phyloP scores from a whole-genome alignment of 92 coral and sea anemone species.

The Pocillopora meandrina region DNA sequence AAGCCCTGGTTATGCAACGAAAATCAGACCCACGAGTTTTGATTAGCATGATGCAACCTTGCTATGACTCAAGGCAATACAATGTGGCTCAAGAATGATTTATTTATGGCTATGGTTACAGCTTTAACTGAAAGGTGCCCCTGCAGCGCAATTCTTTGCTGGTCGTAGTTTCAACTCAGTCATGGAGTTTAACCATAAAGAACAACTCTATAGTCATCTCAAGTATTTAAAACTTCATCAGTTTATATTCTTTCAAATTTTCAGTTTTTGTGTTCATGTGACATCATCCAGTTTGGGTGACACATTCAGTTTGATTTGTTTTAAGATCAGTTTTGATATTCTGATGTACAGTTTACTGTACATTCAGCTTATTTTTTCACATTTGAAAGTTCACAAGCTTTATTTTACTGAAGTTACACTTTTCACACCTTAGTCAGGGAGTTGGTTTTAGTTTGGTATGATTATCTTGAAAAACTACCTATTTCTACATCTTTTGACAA shows the following conservation, averaged over 20 bases:
- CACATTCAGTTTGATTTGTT: conserved; percentile 1
- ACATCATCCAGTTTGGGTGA: conserved; percentile 12
- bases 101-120: not conserved
- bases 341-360: not conserved
- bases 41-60: not conserved
- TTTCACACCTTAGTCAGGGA: no score
- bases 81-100: not conserved
- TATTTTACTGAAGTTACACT: no score
- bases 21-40: not conserved
- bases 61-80: not conserved
- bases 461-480: no score
- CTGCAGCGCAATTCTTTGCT: not conserved
- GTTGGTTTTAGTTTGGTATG: no score
- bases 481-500: no score
- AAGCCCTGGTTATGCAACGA: conserved; percentile 22
- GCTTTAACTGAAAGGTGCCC: not conserved
- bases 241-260: not conserved
- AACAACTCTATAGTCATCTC: not conserved
- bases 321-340: not conserved
- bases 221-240: not conserved
- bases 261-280: not conserved
- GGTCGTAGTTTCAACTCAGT: not conserved
- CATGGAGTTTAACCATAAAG: no score
- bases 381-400: no score
- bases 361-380: no score